Base-by-base conservation (phyloP, 2,888 invertebrate genomes). In the Mythimna lalbum region DNA sequence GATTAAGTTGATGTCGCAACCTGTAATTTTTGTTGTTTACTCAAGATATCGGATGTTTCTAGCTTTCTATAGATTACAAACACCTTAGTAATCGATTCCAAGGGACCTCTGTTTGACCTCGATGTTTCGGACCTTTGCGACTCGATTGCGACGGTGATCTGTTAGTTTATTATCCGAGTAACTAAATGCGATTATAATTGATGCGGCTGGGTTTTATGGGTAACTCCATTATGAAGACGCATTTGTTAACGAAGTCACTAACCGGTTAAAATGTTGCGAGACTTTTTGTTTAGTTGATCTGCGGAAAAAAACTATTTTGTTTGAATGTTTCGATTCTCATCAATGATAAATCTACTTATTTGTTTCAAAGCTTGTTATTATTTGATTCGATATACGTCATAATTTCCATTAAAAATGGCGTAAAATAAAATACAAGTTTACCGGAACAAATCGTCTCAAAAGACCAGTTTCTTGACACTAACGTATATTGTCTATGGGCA, bases 1-100 rank as follows among this genome's bases (percentile, higher is more conserved):
- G 67, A 79, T 69, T 75, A 69, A 76, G 80, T 80, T 74, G 72
- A 67, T 86, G 81, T 86, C 63, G 78, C 71, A 81, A 85, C n/a
- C 27, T 57, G 31, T 63, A 57, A 63, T 72, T 77, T 72, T 83
- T 73, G 64, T 67, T 67, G 61, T 76, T 81, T 78, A 63, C 66
- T 75, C 53, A 73, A 80, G 71, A 67, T 63, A 73, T 81, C 47
- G 36, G 57, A 47, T 66, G 49, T 21, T 68, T 79, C 31, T 71
- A 50, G 72, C 69, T 84, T 77, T 80, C 73, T 77, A 79, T 71
- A 52, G 63, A 63, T 78, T 79, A 81, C 72, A 81, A 78, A 76
- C 65, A 50, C 67, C 61, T 71, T 52, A 64, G 63, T 61, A 68
- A 77, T 82, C 75, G 73, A 67, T 78, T 81, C 49, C 55, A 63